A percentile compares a stretch with the other conserved stretches of the same genome.
Conservation (phyloP, 2,888 invertebrate genomes). For the Cantharis rufa region DNA sequence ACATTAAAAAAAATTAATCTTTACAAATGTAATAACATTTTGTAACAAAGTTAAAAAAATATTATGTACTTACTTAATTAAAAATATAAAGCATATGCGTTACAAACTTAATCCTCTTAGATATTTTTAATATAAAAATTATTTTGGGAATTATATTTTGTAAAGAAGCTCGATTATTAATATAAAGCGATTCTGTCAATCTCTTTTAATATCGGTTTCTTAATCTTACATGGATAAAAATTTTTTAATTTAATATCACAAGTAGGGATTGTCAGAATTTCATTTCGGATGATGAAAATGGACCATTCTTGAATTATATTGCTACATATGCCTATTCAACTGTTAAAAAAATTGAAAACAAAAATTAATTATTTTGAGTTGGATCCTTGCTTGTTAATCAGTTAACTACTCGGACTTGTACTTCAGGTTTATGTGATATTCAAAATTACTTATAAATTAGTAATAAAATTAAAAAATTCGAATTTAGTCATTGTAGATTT, state of each 20-base stretch:
- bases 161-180: not conserved
- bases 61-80: not conserved
- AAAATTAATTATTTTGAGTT: too few relatives aligned
- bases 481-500: too few relatives aligned
- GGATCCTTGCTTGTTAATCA: too few relatives aligned
- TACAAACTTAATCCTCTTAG: not conserved
- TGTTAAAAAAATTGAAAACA: too few relatives aligned
- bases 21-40: not conserved
- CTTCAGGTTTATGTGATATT: too few relatives aligned
- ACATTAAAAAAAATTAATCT: not conserved
- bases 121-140: not conserved
- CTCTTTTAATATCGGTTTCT: constrained; percentile 41
- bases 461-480: too few relatives aligned
- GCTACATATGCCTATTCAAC: not conserved
- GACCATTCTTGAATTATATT: not conserved
- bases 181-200: not conserved
- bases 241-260: constrained; percentile 46
- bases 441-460: too few relatives aligned
- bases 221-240: constrained; percentile 43
- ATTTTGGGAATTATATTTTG: not conserved
- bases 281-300: not conserved
- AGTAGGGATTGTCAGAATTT: constrained; percentile 41
- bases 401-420: too few relatives aligned
- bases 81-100: not conserved
- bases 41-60: not conserved